phyloP scores from a whole-genome alignment of 2,113 vertebrate genomes.

The Corythornis madagascariensis region DNA sequence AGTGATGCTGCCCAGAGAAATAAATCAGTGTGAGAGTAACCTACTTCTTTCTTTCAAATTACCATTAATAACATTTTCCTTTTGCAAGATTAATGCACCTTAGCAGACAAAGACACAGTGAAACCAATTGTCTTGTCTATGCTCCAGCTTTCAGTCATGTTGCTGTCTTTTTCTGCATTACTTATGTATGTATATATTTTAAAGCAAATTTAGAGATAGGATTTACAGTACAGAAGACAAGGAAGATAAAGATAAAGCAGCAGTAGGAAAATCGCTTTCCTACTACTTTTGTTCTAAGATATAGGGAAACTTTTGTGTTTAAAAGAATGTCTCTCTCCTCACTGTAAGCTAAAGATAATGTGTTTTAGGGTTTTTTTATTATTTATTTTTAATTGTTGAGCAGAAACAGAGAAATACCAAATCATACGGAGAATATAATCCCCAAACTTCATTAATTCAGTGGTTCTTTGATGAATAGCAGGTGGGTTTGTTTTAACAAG shows the following conservation, averaged over 20 bases:
- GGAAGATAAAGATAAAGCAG: background rate
- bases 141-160: slow-evolving; percentile 6
- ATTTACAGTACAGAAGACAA: background rate
- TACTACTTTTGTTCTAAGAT: background rate
- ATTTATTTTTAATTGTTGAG: background rate
- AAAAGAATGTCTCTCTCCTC: background rate
- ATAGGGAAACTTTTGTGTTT: background rate
- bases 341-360: background rate
- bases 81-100: slow-evolving; percentile 40
- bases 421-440: background rate
- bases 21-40: slow-evolving; percentile 32
- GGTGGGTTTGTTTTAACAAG: too few relatives aligned
- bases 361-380: background rate
- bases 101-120: slow-evolving; percentile 22
- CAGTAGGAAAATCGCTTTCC: background rate
- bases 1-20: background rate
- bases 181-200: background rate
- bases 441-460: background rate
- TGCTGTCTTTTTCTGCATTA: slow-evolving; percentile 2
- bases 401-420: background rate
- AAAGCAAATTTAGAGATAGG: slow-evolving; percentile 15
- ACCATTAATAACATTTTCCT: slow-evolving; percentile 47
- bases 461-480: background rate
- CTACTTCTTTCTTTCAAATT: slow-evolving; percentile 52
- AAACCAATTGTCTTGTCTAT: slow-evolving; percentile 45